Evolutionary conservation across 2,888 invertebrate genomes (phyloP), one percentile per base, ranked within the genome.

Genomic region (Eudasyphora cyanicolor): DNA sequence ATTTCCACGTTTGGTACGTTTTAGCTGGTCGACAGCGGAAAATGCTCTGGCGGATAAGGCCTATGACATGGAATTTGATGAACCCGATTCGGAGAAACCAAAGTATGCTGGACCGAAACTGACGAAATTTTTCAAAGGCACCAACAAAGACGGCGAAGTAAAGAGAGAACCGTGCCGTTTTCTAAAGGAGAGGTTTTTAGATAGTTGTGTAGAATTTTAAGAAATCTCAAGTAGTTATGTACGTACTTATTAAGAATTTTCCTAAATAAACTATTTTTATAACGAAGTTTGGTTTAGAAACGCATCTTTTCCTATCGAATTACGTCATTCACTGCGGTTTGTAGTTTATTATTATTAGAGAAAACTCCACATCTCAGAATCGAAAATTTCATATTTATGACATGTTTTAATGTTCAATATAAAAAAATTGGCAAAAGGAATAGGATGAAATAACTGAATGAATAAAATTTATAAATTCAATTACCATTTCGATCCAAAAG

Each of bases 11-110:
- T 93, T 99, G 19, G 99, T 99, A 0, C 93, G 99, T 82, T 98
- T 99, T 91, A 98, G 98, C 91, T 99, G 99, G 99, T 98, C 98
- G 0, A 99, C 99, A 0, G 96, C 98, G 0, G 95, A 95, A 82
- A 94, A 94, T 62, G 95, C 97, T 86, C 91, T 99, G 85, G 94
- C 95, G 5, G 97, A 96, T 0, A 94, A 95, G 19, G 91, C 93
- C 10, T 95, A 96, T 64, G 95, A 95, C 76, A 95, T 97, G 93
- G 96, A 95, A 89, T 94, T 95, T 82, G 91, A 93, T 10, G 94
- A 95, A 35, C 90, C 90, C 12, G 94, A 94, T 0, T 93, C 93
- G 21, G 85, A 93, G 90, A 93, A 89, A 49, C 89, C 90, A 17
- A 89, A 89, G 21, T 91, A 90, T 12, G 93, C 92, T 1, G 93